Conservation (phyloP, 2,113 vertebrate genomes). For the Clupea harengus region DNA sequence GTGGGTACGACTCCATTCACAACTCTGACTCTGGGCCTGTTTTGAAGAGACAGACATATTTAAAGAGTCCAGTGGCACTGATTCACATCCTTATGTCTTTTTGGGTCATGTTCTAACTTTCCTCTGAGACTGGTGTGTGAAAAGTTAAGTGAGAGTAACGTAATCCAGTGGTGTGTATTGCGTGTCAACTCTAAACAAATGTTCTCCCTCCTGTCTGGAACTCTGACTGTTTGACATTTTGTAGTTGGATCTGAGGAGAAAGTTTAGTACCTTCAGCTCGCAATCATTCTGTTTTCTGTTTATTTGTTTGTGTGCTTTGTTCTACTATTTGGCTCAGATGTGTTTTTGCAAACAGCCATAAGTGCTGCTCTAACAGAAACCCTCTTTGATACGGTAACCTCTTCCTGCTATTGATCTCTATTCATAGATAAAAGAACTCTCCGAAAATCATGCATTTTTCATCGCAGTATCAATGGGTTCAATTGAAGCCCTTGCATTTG, state of each 20-base stretch:
- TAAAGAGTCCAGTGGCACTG: background rate
- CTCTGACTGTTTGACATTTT: constrained; percentile 55
- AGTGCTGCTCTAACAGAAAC: constrained; percentile 63
- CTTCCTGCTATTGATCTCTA: constrained; percentile 73
- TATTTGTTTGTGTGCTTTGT: constrained; percentile 65
- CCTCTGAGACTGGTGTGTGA: background rate
- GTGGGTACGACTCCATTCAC: background rate
- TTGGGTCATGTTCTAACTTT: background rate
- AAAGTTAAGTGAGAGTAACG: background rate
- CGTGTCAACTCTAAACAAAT: constrained; percentile 55
- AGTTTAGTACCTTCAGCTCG: constrained; percentile 62
- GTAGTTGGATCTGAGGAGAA: constrained; percentile 55
- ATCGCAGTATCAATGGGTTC: constrained; percentile 69
- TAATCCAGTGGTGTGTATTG: constrained; percentile 22
- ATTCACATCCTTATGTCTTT: background rate
- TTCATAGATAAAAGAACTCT: constrained; percentile 70
- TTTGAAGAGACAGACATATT: background rate
- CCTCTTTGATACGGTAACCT: constrained; percentile 73
- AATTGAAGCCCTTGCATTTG: constrained; percentile 71
- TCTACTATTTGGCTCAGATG: constrained; percentile 64
- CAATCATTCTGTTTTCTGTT: constrained; percentile 60
- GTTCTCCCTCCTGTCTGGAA: constrained; percentile 58
- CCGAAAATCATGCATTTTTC: constrained; percentile 78
- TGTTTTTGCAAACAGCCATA: constrained; percentile 62
- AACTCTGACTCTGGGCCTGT: background rate